Evolutionary conservation across 2,888 invertebrate species (phyloP).

Genomic region (Thelaira solivaga): DNA sequence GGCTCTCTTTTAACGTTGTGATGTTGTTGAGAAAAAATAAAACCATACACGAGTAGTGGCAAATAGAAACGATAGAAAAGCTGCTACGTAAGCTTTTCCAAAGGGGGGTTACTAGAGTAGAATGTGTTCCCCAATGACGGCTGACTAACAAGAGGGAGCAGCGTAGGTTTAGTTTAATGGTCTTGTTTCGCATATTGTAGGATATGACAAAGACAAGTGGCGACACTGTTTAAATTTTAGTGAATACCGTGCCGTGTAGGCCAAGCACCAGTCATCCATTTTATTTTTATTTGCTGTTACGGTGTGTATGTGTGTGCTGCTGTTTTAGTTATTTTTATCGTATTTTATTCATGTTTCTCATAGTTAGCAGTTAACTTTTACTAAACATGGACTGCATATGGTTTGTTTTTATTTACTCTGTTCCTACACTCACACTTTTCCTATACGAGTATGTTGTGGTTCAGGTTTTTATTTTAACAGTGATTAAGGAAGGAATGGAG

Average conservation of each 20-base stretch:
- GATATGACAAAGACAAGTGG: constrained; percentile 54
- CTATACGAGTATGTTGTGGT: constrained; percentile 5
- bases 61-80: constrained; percentile 16
- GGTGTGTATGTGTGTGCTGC: not conserved
- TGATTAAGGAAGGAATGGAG: too few relatives aligned
- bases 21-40: constrained; percentile 14
- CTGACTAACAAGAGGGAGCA: constrained; percentile 36
- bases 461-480: not conserved
- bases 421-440: not conserved
- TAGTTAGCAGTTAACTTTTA: constrained; percentile 15
- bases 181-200: constrained; percentile 26
- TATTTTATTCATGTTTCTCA: constrained; percentile 9
- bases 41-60: not conserved
- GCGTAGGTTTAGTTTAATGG: constrained; percentile 41
- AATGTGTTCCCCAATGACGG: not conserved
- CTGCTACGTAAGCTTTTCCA: constrained; percentile 40
- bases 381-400: constrained; percentile 28
- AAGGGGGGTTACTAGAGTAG: constrained; percentile 1
- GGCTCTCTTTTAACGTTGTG: constrained; percentile 15
- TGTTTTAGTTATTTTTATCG: not conserved
- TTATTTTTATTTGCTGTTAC: constrained; percentile 3
- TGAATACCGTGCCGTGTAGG: constrained; percentile 37
- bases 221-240: constrained; percentile 51
- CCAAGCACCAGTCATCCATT: constrained; percentile 30
- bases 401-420: constrained; percentile 11